phyloP scores from a whole-genome alignment of 2,113 vertebrate species.

The Microcebus lehilahytsara region DNA sequence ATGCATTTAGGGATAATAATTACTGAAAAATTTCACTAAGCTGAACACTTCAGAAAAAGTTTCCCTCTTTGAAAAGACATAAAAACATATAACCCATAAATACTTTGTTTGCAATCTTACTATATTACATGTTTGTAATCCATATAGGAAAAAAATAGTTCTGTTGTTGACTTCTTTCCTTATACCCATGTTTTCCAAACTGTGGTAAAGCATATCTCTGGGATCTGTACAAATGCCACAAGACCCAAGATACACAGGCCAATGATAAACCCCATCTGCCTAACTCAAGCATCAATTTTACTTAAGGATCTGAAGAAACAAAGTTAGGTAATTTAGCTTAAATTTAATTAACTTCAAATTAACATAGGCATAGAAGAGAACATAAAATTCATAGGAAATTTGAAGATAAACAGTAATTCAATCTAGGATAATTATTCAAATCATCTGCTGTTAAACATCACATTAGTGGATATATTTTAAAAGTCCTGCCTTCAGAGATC shows the following conservation, averaged over 20 bases:
- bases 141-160: conserved; percentile 39
- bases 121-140: conserved; percentile 8
- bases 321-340: background rate
- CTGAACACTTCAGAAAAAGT: background rate
- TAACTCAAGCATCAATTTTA: conserved; percentile 3
- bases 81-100: conserved; percentile 53
- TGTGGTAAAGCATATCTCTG: background rate
- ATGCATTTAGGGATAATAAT: background rate
- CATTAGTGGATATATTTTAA: background rate
- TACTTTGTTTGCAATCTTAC: background rate
- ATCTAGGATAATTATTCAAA: conserved; percentile 19
- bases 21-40: conserved; percentile 22
- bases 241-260: background rate
- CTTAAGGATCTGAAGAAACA: conserved; percentile 28
- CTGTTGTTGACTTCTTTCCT: conserved; percentile 55
- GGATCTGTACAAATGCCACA: background rate
- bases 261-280: background rate
- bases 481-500: background rate
- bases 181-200: background rate
- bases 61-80: background rate
- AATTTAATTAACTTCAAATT: conserved; percentile 12
- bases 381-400: conserved; percentile 7
- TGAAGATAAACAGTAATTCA: background rate
- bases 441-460: background rate
- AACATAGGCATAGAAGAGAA: background rate